phyloP scores from a whole-genome alignment of 2,888 invertebrate species.

The Diarsia rubi region DNA sequence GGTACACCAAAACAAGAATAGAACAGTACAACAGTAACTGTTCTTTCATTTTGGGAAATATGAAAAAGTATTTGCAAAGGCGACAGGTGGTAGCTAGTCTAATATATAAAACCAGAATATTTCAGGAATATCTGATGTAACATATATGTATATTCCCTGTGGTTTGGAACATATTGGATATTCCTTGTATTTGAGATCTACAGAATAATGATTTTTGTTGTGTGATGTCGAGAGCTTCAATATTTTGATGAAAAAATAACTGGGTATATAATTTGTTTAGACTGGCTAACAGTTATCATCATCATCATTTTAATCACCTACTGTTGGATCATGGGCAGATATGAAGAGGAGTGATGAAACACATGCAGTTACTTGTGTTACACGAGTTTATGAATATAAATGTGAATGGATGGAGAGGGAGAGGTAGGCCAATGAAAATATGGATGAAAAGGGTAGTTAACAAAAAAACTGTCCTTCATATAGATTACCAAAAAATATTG shows the following conservation, averaged over 20 bases:
- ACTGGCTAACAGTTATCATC: no score
- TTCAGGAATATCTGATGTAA: conserved; percentile 22
- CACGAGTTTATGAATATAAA: no score
- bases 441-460: no score
- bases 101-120: conserved; percentile 42
- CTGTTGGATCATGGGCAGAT: no score
- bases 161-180: conserved; percentile 33
- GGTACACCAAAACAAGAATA: not conserved
- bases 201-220: not conserved
- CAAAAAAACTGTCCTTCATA: no score
- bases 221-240: no score
- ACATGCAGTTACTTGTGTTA: no score
- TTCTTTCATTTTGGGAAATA: conserved; percentile 17
- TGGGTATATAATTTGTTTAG: not conserved
- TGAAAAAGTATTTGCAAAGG: conserved; percentile 4
- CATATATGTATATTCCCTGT: conserved; percentile 23
- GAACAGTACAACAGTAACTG: not conserved
- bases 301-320: no score
- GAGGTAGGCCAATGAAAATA: no score
- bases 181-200: not conserved
- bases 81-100: conserved; percentile 28
- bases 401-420: no score
- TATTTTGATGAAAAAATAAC: not conserved
- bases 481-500: no score
- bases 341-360: no score